phyloP scores from a whole-genome alignment of 2,113 vertebrate genomes.

The Microtus oregoni region DNA sequence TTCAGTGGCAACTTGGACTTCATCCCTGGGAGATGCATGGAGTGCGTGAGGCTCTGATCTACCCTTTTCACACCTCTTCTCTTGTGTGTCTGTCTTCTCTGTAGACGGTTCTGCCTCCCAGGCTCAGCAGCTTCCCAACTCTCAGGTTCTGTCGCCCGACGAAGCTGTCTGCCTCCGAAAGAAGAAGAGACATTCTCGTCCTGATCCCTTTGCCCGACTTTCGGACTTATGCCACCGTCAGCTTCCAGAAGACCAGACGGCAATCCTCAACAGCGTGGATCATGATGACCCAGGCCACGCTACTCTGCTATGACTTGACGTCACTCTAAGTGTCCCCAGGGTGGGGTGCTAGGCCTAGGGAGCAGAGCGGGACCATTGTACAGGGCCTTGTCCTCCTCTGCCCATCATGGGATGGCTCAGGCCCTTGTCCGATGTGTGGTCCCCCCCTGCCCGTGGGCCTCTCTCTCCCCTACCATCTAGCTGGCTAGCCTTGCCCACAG shows the following conservation, averaged over 20 bases:
- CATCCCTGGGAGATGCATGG: neutral
- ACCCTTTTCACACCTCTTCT: neutral
- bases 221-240: constrained; percentile 93
- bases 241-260: constrained; percentile 95
- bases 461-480: neutral
- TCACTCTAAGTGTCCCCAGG: constrained; percentile 67
- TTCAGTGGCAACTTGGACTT: neutral
- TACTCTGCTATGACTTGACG: constrained; percentile 91
- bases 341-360: constrained; percentile 12
- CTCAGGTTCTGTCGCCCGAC: constrained; percentile 94
- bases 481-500: neutral
- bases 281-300: constrained; percentile 93
- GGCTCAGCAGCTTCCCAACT: constrained; percentile 96
- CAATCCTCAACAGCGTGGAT: constrained; percentile 95
- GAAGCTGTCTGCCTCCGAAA: constrained; percentile 94
- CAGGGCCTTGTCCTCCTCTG: neutral
- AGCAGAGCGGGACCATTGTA: constrained; percentile 37
- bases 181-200: constrained; percentile 94
- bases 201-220: constrained; percentile 94
- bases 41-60: neutral
- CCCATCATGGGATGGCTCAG: neutral
- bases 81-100: constrained; percentile 58
- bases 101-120: constrained; percentile 96
- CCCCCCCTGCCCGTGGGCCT: neutral
- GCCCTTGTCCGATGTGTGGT: neutral